A percentile compares a stretch with the other conserved stretches of the same genome.
Conservation (phyloP, 2,797 vertebrate species). For the Sebastes cheni region DNA sequence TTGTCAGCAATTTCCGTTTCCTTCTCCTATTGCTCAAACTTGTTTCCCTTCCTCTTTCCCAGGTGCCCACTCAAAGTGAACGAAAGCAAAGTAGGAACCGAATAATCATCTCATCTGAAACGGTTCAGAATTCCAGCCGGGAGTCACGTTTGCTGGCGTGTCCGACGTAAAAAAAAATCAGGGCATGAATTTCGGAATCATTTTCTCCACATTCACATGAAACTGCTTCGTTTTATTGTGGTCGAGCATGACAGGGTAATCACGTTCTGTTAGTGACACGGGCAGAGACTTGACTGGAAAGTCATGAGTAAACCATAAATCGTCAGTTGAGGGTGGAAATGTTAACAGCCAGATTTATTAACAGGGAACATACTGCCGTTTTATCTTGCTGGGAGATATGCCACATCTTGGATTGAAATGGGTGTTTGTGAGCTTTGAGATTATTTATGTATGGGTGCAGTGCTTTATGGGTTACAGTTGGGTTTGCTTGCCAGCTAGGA, state of each 20-base stretch:
- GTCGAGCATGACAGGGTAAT: conserved; percentile 24
- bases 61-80: conserved; percentile 27
- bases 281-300: conserved; percentile 6
- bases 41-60: conserved; percentile 6
- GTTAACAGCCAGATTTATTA: conserved; percentile 23
- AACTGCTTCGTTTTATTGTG: conserved; percentile 2
- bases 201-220: conserved; percentile 26
- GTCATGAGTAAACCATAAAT: conserved; percentile 19
- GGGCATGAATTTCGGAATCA: conserved; percentile 11
- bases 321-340: not conserved
- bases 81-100: conserved; percentile 30
- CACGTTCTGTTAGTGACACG: conserved; percentile 18
- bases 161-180: not conserved
- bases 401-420: conserved; percentile 17
- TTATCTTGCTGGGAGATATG: conserved; percentile 32
- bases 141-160: not conserved
- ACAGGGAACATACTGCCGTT: not conserved
- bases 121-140: conserved; percentile 32
- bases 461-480: conserved; percentile 4
- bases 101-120: conserved; percentile 43
- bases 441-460: conserved; percentile 20
- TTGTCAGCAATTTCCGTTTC: not conserved
- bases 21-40: not conserved
- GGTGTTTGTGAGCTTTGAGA: not conserved
- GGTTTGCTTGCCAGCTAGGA: conserved; percentile 28